Conservation (phyloP, 2,113 vertebrate genomes). For the Sylvietta virens region DNA sequence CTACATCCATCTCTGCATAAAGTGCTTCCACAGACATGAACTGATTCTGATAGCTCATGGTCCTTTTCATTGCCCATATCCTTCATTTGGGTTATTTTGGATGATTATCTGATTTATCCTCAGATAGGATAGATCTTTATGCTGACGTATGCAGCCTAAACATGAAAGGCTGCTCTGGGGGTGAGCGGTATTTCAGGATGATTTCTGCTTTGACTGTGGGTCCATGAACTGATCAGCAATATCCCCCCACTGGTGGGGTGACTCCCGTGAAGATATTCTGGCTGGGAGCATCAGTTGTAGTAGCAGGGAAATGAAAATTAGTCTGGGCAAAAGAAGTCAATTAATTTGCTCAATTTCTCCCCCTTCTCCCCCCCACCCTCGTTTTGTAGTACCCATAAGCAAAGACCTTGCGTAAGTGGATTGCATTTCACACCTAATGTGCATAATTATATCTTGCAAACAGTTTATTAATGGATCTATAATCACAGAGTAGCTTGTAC, state of each 20-base stretch:
- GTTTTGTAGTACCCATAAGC: neutral
- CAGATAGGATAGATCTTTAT: neutral
- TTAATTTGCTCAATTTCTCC: neutral
- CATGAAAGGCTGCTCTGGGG: neutral
- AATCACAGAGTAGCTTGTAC: conserved; percentile 27
- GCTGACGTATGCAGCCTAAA: neutral
- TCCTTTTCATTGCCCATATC: neutral
- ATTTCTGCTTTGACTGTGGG: neutral
- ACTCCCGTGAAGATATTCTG: neutral
- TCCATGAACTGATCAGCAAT: neutral
- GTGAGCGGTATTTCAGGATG: neutral
- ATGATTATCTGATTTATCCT: neutral
- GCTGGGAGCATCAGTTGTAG: neutral
- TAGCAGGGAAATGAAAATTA: neutral
- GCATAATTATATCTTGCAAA: conserved; percentile 44
- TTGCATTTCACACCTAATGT: conserved; percentile 8
- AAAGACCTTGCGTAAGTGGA: neutral
- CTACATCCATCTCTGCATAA: neutral
- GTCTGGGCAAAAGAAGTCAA: neutral
- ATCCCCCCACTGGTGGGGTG: neutral
- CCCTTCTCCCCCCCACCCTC: no score
- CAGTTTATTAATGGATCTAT: conserved; percentile 44
- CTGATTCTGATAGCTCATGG: neutral
- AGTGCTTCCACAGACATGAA: neutral
- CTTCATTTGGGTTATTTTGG: neutral